These are phyloP conservation scores for Melinaea menophilus DNA, from an alignment of 2,888 invertebrate genomes.

Conservation along the genomic window DNA sequence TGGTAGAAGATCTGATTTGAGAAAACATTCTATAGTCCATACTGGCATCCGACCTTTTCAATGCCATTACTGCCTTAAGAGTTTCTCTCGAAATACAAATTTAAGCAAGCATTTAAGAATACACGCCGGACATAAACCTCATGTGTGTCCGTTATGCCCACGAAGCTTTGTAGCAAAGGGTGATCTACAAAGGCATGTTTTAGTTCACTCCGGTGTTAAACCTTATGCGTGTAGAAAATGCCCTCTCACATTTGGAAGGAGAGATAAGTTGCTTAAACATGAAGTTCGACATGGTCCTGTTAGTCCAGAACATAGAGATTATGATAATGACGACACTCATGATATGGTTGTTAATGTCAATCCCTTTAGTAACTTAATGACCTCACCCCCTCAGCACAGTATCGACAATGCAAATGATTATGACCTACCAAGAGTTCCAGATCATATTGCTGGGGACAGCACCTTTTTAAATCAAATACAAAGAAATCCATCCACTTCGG, in stretches of 20 bases:
- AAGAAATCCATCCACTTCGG: slow-evolving; percentile 52
- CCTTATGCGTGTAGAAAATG: slow-evolving; percentile 82
- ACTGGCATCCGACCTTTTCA: slow-evolving; percentile 86
- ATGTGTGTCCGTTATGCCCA: slow-evolving; percentile 84
- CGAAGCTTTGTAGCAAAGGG: slow-evolving; percentile 84
- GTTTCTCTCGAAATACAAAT: slow-evolving; percentile 87
- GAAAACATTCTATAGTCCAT: slow-evolving; percentile 86
- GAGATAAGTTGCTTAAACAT: slow-evolving; percentile 83
- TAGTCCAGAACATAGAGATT: slow-evolving; percentile 51
- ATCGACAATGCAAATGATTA: slow-evolving; percentile 53
- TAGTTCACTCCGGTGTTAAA: slow-evolving; percentile 82
- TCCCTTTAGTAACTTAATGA: slow-evolving; percentile 74
- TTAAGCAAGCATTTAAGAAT: slow-evolving; percentile 85
- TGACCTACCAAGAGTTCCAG: slow-evolving; percentile 72
- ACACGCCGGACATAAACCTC: slow-evolving; percentile 84
- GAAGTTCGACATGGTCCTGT: slow-evolving; percentile 79
- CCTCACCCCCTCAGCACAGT: slow-evolving; percentile 58
- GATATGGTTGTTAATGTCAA: slow-evolving; percentile 81
- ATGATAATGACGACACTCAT: slow-evolving; percentile 58
- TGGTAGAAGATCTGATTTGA: slow-evolving; percentile 82
- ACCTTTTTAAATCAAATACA: slow-evolving; percentile 64
- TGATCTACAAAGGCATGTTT: slow-evolving; percentile 81
- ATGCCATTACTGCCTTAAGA: slow-evolving; percentile 84
- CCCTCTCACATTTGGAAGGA: slow-evolving; percentile 81
- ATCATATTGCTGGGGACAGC: slow-evolving; percentile 72